Percentiles rank a stretch among this genome's conserved stretches.
phyloP scores from a whole-genome alignment of 2,888 invertebrate genomes.

The Bruchidius siliquastri region DNA sequence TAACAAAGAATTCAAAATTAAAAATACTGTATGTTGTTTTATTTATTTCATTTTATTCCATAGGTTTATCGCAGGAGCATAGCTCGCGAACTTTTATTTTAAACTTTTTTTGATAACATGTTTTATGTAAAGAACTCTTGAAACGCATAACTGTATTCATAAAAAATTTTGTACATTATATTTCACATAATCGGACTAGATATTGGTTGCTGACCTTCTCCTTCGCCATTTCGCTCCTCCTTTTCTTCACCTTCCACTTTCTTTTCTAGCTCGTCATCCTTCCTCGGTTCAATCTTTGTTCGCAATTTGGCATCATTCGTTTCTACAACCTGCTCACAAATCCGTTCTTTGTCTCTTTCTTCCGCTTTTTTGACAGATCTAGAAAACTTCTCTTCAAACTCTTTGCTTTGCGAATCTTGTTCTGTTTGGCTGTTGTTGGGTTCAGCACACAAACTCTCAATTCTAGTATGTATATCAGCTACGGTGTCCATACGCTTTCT shows the following conservation, averaged over 20 bases:
- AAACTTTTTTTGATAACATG: too few relatives aligned
- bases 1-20: too few relatives aligned
- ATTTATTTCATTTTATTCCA: too few relatives aligned
- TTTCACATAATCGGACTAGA: background rate
- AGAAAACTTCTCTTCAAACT: background rate
- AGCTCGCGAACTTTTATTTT: too few relatives aligned
- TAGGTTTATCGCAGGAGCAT: too few relatives aligned
- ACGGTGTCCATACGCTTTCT: conserved; percentile 28
- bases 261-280: background rate
- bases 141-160: background rate
- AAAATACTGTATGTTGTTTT: too few relatives aligned
- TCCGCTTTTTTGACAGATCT: background rate
- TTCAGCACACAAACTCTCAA: background rate
- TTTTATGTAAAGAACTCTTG: too few relatives aligned
- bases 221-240: background rate
- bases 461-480: conserved; percentile 20
- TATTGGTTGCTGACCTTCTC: background rate
- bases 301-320: background rate
- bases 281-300: background rate
- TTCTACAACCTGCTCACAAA: background rate
- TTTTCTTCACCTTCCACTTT: background rate
- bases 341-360: background rate
- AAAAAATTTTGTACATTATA: background rate
- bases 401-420: background rate
- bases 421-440: background rate